Evolutionary conservation across 2,888 invertebrate species (phyloP).

Genomic region (Phanerotoma sp.): DNA sequence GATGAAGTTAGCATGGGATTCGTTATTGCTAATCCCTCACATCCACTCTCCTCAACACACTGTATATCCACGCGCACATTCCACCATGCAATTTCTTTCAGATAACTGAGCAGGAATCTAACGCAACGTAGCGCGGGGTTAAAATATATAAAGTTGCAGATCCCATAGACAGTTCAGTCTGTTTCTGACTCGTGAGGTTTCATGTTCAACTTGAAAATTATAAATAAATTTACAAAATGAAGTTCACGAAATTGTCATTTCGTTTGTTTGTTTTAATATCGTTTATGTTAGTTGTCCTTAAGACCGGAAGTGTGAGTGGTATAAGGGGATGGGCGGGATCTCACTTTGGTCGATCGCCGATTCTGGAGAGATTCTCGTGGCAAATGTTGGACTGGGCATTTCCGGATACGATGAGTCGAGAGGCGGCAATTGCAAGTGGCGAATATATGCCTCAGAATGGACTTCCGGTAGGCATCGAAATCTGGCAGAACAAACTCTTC

Average conservation of each 20-base stretch:
- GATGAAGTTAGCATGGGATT: no score
- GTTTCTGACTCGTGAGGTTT: neutral
- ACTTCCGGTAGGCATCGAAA: conserved; percentile 79
- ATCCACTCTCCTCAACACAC: neutral
- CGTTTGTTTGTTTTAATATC: neutral
- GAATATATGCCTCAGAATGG: conserved; percentile 76
- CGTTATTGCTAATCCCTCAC: neutral
- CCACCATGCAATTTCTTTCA: conserved; percentile 5
- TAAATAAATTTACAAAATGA: no score
- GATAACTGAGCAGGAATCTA: conserved; percentile 1
- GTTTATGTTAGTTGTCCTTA: neutral
- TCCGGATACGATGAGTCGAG: conserved; percentile 65
- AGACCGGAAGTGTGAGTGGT: conserved; percentile 17
- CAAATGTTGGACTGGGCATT: conserved; percentile 75
- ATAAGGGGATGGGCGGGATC: conserved; percentile 38
- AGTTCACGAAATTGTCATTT: neutral
- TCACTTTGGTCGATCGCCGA: conserved; percentile 52
- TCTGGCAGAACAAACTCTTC: conserved; percentile 80
- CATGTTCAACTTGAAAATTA: neutral
- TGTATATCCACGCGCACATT: neutral
- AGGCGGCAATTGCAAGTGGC: conserved; percentile 66
- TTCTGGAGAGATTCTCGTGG: conserved; percentile 77
- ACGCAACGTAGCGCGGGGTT: neutral
- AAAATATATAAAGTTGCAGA: conserved; percentile 5
- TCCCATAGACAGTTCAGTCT: neutral